Percentiles rank a stretch among this genome's conserved stretches.
These are phyloP conservation scores for Micoletzkya japonica DNA, from an alignment of 2,888 invertebrate genomes.

Conservation along the genomic window DNA sequence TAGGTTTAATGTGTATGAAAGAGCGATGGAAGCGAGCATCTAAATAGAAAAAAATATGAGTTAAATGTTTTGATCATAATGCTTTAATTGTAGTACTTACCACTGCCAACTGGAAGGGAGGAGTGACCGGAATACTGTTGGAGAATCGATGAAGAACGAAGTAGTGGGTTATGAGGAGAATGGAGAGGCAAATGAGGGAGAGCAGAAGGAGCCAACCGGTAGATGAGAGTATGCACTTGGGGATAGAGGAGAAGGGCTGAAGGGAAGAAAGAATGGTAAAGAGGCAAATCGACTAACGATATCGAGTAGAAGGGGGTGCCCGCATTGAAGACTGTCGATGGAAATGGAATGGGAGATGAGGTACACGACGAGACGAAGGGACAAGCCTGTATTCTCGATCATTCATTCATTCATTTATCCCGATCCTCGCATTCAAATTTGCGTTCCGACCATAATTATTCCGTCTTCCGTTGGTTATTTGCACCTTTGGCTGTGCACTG, in stretches of 20 bases:
- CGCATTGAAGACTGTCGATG: constrained; percentile 1
- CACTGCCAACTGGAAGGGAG: constrained; percentile 26
- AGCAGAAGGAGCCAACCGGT: constrained; percentile 25
- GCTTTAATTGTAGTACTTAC: not conserved
- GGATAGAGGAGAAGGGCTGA: constrained; percentile 14
- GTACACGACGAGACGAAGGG: constrained; percentile 13
- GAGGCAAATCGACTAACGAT: not conserved
- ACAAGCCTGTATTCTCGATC: constrained; percentile 1
- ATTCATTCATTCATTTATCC: not conserved
- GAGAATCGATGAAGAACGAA: constrained; percentile 17
- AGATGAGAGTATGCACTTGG: constrained; percentile 15
- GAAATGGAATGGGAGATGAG: constrained; percentile 8
- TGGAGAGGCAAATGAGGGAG: not conserved
- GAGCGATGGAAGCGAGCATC: constrained; percentile 18
- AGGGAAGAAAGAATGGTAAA: not conserved
- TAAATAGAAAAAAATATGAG: not conserved
- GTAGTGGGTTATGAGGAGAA: constrained; percentile 13
- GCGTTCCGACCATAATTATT: no score
- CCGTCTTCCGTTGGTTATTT: no score
- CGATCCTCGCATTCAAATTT: no score
- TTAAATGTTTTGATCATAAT: not conserved
- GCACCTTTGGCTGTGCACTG: no score
- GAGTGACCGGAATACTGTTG: constrained; percentile 19
- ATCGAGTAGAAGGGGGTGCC: not conserved
- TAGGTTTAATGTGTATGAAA: constrained; percentile 22